Evolutionary conservation across 2,113 vertebrate genomes (phyloP).

Genomic region (Aspiorhynchus laticeps): DNA sequence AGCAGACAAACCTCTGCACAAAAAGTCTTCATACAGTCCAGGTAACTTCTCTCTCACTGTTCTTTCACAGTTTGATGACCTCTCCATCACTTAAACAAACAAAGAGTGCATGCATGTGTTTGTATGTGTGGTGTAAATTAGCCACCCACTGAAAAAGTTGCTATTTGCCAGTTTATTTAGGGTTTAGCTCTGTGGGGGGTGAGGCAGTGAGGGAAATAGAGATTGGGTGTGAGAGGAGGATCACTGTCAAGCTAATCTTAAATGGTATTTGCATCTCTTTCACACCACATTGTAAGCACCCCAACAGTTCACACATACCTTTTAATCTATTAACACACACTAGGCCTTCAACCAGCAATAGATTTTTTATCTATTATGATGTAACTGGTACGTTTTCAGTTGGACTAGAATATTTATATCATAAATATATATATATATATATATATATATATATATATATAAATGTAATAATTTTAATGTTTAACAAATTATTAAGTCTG

Average conservation of each 20-base stretch:
- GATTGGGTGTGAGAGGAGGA: constrained; percentile 34
- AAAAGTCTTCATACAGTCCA: not conserved
- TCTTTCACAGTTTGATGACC: constrained; percentile 34
- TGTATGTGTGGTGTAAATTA: constrained; percentile 16
- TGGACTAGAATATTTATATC: not conserved
- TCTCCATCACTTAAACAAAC: constrained; percentile 28
- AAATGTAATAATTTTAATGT: not conserved
- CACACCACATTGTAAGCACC: constrained; percentile 37
- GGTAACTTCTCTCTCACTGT: not conserved
- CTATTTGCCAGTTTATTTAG: constrained; percentile 19
- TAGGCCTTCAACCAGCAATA: not conserved
- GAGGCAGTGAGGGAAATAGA: not conserved
- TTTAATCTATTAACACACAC: not conserved
- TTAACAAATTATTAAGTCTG: not conserved
- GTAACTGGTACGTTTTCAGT: not conserved
- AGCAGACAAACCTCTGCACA: not conserved
- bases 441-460: no score
- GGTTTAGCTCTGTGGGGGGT: not conserved
- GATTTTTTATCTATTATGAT: no score
- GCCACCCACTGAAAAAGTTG: constrained; percentile 19
- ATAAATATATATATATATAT: no score
- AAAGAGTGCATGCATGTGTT: constrained; percentile 13
- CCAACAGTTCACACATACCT: constrained; percentile 16
- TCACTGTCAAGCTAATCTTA: constrained; percentile 36
- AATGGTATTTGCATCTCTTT: constrained; percentile 50